A percentile compares a stretch with the other conserved stretches of the same genome.
phyloP scores from a whole-genome alignment of 2,797 vertebrate genomes.

The Limosa lapponica region DNA sequence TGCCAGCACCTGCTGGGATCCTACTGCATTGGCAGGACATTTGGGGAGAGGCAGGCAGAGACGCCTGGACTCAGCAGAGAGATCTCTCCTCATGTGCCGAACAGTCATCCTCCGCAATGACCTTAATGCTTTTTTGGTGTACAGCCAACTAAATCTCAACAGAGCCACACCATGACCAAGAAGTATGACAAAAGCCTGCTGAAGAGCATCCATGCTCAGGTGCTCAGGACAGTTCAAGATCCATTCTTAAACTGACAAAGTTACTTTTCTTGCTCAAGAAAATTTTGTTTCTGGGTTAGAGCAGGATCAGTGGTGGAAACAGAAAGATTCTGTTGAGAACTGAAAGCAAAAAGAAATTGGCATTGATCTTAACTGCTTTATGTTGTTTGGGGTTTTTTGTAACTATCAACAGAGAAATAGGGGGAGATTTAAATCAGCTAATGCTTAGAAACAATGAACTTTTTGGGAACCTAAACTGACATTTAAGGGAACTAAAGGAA shows the following conservation, averaged over 20 bases:
- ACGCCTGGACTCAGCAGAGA: neutral
- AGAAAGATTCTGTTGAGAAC: neutral
- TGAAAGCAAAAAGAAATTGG: neutral
- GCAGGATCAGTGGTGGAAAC: neutral
- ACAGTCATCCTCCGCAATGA: neutral
- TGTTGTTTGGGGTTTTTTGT: neutral
- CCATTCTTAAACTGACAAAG: neutral
- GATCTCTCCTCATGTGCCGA: neutral
- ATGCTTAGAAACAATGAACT: neutral
- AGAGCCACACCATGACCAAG: neutral
- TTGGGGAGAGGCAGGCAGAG: neutral
- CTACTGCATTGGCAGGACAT: neutral
- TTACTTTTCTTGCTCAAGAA: neutral
- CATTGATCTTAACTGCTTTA: neutral
- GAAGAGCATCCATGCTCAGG: neutral
- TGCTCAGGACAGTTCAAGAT: neutral
- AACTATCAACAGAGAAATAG: neutral
- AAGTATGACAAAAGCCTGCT: neutral
- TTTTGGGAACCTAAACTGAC: neutral
- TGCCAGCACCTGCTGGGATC: constrained; percentile 6
- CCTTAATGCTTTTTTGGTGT: neutral
- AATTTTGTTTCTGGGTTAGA: neutral
- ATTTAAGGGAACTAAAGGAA: neutral
- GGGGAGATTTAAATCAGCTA: neutral
- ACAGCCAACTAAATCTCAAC: neutral